Evolutionary conservation across 1,140 invertebrate species (phyloP), one percentile per base, ranked within the genome.

Genomic region (Ostrea edulis): DNA sequence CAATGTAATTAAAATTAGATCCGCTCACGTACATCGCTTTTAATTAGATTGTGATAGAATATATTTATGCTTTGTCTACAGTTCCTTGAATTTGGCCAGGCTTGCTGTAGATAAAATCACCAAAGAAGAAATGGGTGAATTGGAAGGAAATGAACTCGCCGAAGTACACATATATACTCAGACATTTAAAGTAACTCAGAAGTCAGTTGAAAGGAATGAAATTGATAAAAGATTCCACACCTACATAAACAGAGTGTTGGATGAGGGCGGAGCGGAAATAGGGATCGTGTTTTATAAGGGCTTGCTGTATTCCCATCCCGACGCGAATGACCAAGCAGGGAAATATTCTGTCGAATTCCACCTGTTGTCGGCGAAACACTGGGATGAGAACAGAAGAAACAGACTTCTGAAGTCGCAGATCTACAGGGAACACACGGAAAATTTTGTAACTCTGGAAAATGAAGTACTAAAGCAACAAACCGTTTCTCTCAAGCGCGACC

Each of bases 111-210:
- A 3, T n/a, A 20, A 62, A 62, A 20, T 20, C 7, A 20, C 0
- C n/a, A n/a, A 62, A 17, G 0, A 2, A n/a, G 14, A 62, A 62
- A 62, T 62, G 55, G 55, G 55, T 53, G 82, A 83, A 8, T 53
- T 83, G 3, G 53, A 25, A 54, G 52, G 52, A 53, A 83, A 83
- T 22, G 82, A 55, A 83, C 44, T 83, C n/a, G 82, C 82, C 5
- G 25, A 83, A 83, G 20, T 52, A 53, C 51, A 83, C 8, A 53
- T 52, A 53, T 83, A 55, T 53, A 51, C 35, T 3, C 82, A 83
- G 22, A 53, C 25, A 20, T 53, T 83, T 11, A 17, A 53, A 83
- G n/a, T 83, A 82, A 22, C 4, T 11, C 9, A 20, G 9, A 29
- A 25, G 3, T 8, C 20, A 58, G 12, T 17, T 17, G 55, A 58